Evolutionary conservation across 2,888 invertebrate genomes (phyloP), one percentile per base, ranked within the genome.

Genomic region (Diaperis boleti): DNA sequence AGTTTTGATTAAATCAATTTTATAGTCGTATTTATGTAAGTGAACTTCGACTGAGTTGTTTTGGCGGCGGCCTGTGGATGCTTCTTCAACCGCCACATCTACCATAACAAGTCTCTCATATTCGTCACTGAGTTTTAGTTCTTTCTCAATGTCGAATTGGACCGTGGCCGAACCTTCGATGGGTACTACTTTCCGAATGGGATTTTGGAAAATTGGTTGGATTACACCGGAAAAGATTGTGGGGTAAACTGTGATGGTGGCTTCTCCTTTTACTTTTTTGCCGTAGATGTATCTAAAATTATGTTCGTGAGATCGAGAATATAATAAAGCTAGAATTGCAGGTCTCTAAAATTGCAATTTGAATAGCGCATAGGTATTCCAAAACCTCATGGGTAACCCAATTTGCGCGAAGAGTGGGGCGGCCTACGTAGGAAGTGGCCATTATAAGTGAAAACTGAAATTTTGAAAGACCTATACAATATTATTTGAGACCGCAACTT

Each of bases 1-100:
- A 14, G 91, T 90, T 72, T 91, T 88, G 13, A 95, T 87, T 50
- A 93, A 84, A 62, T 90, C 87, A 82, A 95, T 85, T 70, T 88
- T 88, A 73, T 92, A 91, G 67, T 89, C 88, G 75, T 92, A 88
- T 56, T 89, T 89, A 80, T 93, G 95, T 4, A 97, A 81, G 55
- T 89, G 86, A 29, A 95, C 84, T 64, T 91, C 85, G 1, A 88
- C 84, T 0, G 91, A 87, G 10, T 90, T 88, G 77, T 94, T 94
- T 77, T 96, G 92, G 70, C 91, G 88, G 49, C 95, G 87, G 10
- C 92, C 87, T 1, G 97, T 97, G 69, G 95, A 85, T 56, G 89
- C 89, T 83, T 98, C 98, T 79, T 96, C 95, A 1, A 98, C 89
- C 3, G 92, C 90, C 0, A 95, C 96, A 76, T 95, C 91, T 44